Base-by-base conservation (phyloP, 2,797 vertebrate species). In the Characodon lateralis region DNA sequence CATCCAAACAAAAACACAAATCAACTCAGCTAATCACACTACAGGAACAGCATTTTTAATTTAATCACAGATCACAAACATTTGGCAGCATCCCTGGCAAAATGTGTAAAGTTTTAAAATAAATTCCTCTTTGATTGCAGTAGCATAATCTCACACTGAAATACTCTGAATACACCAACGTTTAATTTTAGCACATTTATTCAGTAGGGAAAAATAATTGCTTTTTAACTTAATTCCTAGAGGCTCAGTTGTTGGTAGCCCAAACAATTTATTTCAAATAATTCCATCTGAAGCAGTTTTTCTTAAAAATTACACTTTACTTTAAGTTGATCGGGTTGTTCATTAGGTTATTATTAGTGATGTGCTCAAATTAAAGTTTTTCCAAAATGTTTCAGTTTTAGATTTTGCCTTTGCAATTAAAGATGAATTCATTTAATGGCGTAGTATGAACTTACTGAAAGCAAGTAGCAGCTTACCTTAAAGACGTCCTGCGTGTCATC, bases 401-500 rank as follows among this genome's bases (percentile, higher is more conserved):
- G 16, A 51, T 51, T 20, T 20, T 20, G 50, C 14, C 18, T 16
- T 18, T 50, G 12, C 3, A 51, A 51, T 51, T 3, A 51, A 51
- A 51, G 50, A 51, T 51, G 2, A 16, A 51, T 51, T 51, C 18
- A 20, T 16, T 51, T 51, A 18, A 51, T 18, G 18, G 50, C 50
- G 4, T 51, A 50, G 13, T 50, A 69, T 22, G 12, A 3, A 28
- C 61, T 35, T 51, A 16, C 26, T 71, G 43, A 48, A 61, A 35
- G 61, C 31, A 43, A 48, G 10, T 3, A 28, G 10, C 50, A 26
- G 20, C 50, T 91, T 95, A 99, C 98, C 97, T 99, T 98, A 87
- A 99, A 96, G 61, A 97, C 97, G 0, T 99, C 97, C 16, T 97
- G 97, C 1, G 98, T 98, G 95, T 99, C 98, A 0, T 98, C 97